Evolutionary conservation across 1,140 invertebrate genomes (phyloP).

Genomic region (Aradophagus sp.): DNA sequence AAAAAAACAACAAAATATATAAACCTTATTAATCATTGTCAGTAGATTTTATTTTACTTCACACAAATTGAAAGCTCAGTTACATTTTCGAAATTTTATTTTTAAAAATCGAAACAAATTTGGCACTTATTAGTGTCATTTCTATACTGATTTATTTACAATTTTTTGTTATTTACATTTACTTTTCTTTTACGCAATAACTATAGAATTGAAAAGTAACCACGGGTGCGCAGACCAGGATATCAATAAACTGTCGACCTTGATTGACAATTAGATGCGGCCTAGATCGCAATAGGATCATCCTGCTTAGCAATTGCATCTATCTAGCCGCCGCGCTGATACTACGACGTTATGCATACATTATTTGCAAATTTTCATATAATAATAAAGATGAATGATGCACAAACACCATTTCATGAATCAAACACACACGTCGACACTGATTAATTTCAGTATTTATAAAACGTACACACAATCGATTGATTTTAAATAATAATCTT

Average conservation of each 20-base stretch:
- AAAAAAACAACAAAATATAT: no score
- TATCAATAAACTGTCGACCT: conserved; percentile 59
- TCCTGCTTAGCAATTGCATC: conserved; percentile 65
- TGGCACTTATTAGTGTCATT: conserved; percentile 7
- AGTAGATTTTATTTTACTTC: no score
- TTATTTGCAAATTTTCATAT: conserved; percentile 40
- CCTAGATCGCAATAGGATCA: conserved; percentile 66
- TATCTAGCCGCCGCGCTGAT: conserved; percentile 52
- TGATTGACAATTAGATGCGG: conserved; percentile 60
- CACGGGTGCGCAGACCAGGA: conserved; percentile 50
- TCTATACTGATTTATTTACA: conserved; percentile 16
- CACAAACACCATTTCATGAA: conserved; percentile 5
- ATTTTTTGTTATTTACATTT: conserved; percentile 26
- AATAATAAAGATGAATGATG: conserved; percentile 9
- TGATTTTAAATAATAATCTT: no score
- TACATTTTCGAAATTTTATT: conserved; percentile 12
- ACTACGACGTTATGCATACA: conserved; percentile 49
- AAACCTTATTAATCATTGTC: no score
- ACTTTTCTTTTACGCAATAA: conserved; percentile 30
- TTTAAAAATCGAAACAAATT: conserved; percentile 14
- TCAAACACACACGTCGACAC: no score
- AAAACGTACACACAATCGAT: no score
- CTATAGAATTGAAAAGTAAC: conserved; percentile 50
- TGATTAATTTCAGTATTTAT: no score
- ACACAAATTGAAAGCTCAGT: no score